These are phyloP conservation scores for Linnaemya tessellans DNA, from an alignment of 2,888 invertebrate species.

Conservation along the genomic window DNA sequence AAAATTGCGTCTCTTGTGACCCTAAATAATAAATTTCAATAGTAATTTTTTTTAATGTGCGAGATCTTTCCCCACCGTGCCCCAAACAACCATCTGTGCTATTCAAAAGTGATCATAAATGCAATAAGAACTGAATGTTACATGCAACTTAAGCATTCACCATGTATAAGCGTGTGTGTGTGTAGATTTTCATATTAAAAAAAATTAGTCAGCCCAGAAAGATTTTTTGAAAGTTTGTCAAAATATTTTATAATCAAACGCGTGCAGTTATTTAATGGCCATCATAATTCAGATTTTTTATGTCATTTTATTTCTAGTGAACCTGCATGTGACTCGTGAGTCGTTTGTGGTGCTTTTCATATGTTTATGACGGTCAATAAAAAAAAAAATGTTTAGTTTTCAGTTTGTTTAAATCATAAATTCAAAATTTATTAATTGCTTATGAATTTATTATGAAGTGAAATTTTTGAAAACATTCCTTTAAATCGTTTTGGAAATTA, in stretches of 20 bases:
- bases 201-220: background rate
- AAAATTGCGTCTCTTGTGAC: too few species aligned
- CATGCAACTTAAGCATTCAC: background rate
- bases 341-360: constrained; percentile 8
- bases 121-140: constrained; percentile 26
- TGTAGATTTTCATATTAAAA: constrained; percentile 7
- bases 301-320: constrained; percentile 18
- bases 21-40: too few species aligned
- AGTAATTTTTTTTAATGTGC: too few species aligned
- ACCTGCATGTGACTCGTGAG: constrained; percentile 11
- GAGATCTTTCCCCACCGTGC: background rate
- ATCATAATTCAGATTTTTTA: constrained; percentile 64
- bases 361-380: constrained; percentile 60
- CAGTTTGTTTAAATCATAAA: constrained; percentile 66
- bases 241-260: constrained; percentile 67
- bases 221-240: constrained; percentile 58
- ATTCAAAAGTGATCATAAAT: constrained; percentile 46
- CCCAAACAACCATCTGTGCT: constrained; percentile 41
- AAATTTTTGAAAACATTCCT: constrained; percentile 40
- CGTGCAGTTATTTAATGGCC: constrained; percentile 68
- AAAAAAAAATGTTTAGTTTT: constrained; percentile 64
- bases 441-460: constrained; percentile 68
- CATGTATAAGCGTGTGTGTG: background rate
- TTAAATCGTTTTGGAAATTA: background rate
- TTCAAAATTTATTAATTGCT: constrained; percentile 69